A percentile compares a stretch with the other conserved stretches of the same genome.
Evolutionary conservation across 2,888 invertebrate species (phyloP).

Genomic region (Dinocampus coccinellae): DNA sequence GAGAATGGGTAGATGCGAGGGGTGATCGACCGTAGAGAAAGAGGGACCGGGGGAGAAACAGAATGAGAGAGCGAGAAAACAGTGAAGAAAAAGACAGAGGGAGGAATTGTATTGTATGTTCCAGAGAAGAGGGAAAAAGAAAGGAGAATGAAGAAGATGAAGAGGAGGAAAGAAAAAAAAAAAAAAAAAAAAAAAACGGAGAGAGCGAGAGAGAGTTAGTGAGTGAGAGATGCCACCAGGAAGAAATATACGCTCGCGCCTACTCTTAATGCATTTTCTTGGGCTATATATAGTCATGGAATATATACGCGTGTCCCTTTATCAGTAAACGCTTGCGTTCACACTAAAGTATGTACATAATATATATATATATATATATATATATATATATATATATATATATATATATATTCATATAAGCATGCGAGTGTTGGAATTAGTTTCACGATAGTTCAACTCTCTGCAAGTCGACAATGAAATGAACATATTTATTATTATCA

Average conservation of each 20-base stretch:
- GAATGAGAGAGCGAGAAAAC: too few relatives aligned
- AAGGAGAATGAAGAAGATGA: conserved; percentile 24
- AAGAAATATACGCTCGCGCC: conserved; percentile 42
- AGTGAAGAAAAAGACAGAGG: too few relatives aligned
- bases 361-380: neutral
- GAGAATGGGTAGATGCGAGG: conserved; percentile 23
- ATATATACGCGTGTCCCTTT: conserved; percentile 39
- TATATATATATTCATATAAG: too few relatives aligned
- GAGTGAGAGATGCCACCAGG: conserved; percentile 48
- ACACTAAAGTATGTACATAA: conserved; percentile 7
- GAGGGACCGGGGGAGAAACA: too few relatives aligned
- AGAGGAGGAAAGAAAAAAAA: conserved; percentile 27
- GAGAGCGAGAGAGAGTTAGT: conserved; percentile 25
- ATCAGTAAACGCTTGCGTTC: conserved; percentile 43
- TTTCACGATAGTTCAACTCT: neutral
- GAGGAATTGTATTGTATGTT: too few relatives aligned
- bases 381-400: too few relatives aligned
- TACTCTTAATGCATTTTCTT: conserved; percentile 49
- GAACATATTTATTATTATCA: neutral
- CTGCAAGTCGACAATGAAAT: neutral
- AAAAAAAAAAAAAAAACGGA: conserved; percentile 32
- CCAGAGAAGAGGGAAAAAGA: conserved; percentile 36
- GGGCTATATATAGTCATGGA: conserved; percentile 50
- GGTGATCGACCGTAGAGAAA: conserved; percentile 38
- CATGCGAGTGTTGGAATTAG: too few relatives aligned